Evolutionary conservation across 1,140 invertebrate species (phyloP), one percentile per base, ranked within the genome.

Genomic region (Sesamia nonagrioides): DNA sequence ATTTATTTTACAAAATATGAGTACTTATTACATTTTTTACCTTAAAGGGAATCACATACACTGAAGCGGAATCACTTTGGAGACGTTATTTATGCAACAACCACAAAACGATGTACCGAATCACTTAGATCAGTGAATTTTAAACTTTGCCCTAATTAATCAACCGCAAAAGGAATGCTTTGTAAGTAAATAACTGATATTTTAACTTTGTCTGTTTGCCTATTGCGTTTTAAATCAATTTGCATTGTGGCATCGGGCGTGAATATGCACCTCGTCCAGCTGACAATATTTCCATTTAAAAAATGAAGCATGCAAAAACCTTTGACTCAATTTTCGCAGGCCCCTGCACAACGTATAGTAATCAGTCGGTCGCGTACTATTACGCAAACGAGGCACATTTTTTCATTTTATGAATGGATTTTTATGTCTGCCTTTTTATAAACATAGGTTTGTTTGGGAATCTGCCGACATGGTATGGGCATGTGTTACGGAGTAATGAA

Each of bases 191-290:
- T 13, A 42, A 66, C 35, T 66, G 17, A 42, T 42, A 58, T 58
- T 58, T 21, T 5, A 27, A 11, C 11, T 13, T 21, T 21, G 52
- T 54, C 15, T 8, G 60, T 7, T 6, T 63, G 21, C 18, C 27
- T 56, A 60, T 6, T 60, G 13, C 27, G 33, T 6, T 5, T 13
- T 21, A 42, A 11, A 66, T 66, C 2, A 66, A 42, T 66, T 40
- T 66, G 37, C 37, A 18, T 58, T n/a, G n/a, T n/a, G 1, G 15
- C 6, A 35, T 27, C 33, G 13, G 33, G 15, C 33, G 8, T 61
- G 37, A 17, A 37, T 66, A 66, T 42, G 37, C 9, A 35, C 27
- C 5, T 66, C 37, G n/a, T 17, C 42, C 61, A 66, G 61, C 61
- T 66, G 61, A 42, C 61, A 3, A 42, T 2, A 15, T 35, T 18